These are phyloP conservation scores for Zoanthus sociatus DNA, from an alignment of 92 coral and sea anemone species.

Conservation along the genomic window DNA sequence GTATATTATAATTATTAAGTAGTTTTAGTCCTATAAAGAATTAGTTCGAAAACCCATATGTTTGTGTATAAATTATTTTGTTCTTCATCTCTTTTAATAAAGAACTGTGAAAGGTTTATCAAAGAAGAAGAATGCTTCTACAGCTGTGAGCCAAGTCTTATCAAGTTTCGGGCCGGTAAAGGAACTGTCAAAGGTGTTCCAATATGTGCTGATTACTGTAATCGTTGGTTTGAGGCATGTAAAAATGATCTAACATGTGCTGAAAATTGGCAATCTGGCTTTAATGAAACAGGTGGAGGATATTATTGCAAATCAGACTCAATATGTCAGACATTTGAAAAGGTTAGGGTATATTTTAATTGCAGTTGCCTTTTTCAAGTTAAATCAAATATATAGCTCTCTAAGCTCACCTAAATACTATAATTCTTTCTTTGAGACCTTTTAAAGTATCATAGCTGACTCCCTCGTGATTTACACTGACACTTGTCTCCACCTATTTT, in stretches of 20 bases:
- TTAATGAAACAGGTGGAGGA: slow-evolving; percentile 53
- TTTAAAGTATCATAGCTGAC: too few relatives aligned
- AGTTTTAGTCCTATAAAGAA: too few relatives aligned
- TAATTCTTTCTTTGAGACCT: too few relatives aligned
- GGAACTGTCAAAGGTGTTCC: slow-evolving; percentile 68
- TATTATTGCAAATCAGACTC: slow-evolving; percentile 70
- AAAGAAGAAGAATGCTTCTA: slow-evolving; percentile 88
- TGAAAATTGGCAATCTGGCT: slow-evolving; percentile 70
- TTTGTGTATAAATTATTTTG: neutral
- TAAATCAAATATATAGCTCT: neutral
- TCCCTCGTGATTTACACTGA: too few relatives aligned
- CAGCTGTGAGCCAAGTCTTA: slow-evolving; percentile 87
- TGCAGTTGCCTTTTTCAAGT: neutral
- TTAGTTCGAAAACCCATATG: neutral
- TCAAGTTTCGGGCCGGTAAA: slow-evolving; percentile 67
- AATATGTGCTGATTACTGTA: slow-evolving; percentile 79
- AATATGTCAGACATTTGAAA: slow-evolving; percentile 72
- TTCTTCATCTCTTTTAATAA: neutral
- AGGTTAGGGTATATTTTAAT: slow-evolving; percentile 52
- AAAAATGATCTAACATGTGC: slow-evolving; percentile 84
- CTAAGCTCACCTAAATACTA: too few relatives aligned
- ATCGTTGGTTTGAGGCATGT: slow-evolving; percentile 89
- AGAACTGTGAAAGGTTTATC: slow-evolving; percentile 83
- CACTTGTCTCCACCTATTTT: too few relatives aligned
- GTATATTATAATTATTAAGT: too few relatives aligned